A percentile compares a stretch with the other conserved stretches of the same genome.
Conservation (phyloP, 2,888 invertebrate species). For the Chesias legatella region DNA sequence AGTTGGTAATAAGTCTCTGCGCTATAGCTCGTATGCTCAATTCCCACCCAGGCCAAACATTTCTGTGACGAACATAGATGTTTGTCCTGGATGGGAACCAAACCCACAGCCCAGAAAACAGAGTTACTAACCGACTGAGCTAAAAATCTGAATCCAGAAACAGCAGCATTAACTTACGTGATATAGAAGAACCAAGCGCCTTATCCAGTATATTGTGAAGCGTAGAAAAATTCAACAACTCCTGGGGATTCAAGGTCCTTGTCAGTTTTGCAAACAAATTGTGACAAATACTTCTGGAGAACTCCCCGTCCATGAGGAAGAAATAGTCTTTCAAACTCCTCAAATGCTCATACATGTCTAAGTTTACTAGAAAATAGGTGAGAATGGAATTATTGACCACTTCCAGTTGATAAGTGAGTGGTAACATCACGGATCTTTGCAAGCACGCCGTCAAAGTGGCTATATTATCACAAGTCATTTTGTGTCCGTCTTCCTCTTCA, state of each 20-base stretch:
- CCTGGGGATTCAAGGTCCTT: slow-evolving; percentile 82
- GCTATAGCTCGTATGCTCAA: too few species aligned
- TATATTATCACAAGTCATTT: slow-evolving; percentile 60
- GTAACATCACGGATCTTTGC: slow-evolving; percentile 84
- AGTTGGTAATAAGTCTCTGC: too few species aligned
- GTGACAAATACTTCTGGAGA: slow-evolving; percentile 85
- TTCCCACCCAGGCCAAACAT: too few species aligned
- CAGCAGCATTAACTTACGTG: slow-evolving; percentile 69
- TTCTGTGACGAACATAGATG: too few species aligned
- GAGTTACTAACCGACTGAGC: too few species aligned
- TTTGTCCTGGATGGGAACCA: too few species aligned
- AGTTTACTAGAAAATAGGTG: slow-evolving; percentile 83
- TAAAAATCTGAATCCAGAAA: too few species aligned
- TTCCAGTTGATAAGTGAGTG: slow-evolving; percentile 84
- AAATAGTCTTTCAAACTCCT: slow-evolving; percentile 88
- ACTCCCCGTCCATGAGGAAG: slow-evolving; percentile 90
- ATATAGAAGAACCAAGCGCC: slow-evolving; percentile 84
- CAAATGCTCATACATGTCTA: slow-evolving; percentile 85
- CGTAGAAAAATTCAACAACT: slow-evolving; percentile 85
- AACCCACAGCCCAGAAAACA: too few species aligned
- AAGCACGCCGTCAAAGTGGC: slow-evolving; percentile 80
- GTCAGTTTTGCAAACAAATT: slow-evolving; percentile 85
- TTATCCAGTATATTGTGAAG: slow-evolving; percentile 85
- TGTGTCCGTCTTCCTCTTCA: slow-evolving; percentile 49
- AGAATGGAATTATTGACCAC: slow-evolving; percentile 87